These are phyloP conservation scores for Acanthis flammea DNA, from an alignment of 2,797 vertebrate genomes.

Conservation along the genomic window DNA sequence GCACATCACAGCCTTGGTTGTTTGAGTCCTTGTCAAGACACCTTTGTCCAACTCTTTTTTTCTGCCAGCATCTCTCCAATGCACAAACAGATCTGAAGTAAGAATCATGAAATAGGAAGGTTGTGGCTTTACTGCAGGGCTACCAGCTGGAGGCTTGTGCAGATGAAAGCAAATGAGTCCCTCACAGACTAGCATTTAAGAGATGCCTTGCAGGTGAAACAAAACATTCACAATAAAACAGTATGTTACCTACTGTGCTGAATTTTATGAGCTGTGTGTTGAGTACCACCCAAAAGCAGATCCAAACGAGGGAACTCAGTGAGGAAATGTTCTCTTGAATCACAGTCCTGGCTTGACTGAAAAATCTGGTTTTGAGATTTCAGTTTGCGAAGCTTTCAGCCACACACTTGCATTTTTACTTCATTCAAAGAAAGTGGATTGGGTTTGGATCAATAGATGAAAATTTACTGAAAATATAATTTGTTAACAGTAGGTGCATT, in stretches of 20 bases:
- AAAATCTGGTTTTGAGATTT: neutral
- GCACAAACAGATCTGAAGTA: slow-evolving; percentile 25
- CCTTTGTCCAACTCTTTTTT: neutral
- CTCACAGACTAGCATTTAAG: neutral
- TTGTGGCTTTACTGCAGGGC: slow-evolving; percentile 19
- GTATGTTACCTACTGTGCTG: neutral
- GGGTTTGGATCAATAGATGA: neutral
- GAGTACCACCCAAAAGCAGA: neutral
- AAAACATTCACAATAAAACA: neutral
- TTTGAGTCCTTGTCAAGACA: neutral
- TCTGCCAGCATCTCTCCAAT: neutral
- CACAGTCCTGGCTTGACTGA: neutral
- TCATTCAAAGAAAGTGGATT: neutral
- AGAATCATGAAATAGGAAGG: neutral
- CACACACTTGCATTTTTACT: neutral
- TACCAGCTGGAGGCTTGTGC: slow-evolving; percentile 23
- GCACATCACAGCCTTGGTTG: neutral
- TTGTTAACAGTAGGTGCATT: neutral
- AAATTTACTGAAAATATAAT: neutral
- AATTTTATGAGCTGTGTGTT: slow-evolving; percentile 1
- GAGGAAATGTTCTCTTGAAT: neutral
- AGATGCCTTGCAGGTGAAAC: slow-evolving; percentile 12
- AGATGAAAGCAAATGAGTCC: neutral
- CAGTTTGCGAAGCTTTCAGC: neutral
- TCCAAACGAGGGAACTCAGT: neutral